Evolutionary conservation across 2,888 invertebrate genomes (phyloP).

Genomic region (Punctoribates punctum): DNA sequence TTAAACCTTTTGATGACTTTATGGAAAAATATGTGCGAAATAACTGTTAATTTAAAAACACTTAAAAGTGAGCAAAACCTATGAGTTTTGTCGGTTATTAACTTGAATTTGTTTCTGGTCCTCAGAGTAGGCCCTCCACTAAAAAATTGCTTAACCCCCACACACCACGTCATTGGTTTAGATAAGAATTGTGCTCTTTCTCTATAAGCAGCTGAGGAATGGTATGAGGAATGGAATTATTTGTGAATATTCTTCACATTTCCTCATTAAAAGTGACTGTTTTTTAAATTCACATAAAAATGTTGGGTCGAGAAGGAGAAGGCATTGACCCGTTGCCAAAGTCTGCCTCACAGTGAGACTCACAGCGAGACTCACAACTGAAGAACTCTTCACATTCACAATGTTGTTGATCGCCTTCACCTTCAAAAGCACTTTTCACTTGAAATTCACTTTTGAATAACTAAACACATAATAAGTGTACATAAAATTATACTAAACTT

Average conservation of each 20-base stretch:
- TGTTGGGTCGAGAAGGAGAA: background rate
- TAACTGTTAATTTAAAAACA: background rate
- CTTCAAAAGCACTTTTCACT: background rate
- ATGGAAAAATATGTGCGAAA: background rate
- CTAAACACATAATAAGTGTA: conserved; percentile 25
- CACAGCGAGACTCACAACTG: background rate
- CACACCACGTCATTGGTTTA: too few species aligned
- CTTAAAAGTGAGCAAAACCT: too few species aligned
- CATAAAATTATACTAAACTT: background rate
- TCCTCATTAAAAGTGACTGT: conserved; percentile 15
- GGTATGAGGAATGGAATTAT: background rate
- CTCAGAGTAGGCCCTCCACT: background rate
- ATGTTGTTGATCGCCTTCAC: conserved; percentile 20
- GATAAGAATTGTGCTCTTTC: too few species aligned
- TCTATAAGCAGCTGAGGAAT: too few species aligned
- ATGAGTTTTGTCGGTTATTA: background rate
- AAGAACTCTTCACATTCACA: background rate
- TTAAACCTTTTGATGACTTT: background rate
- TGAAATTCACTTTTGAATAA: conserved; percentile 7
- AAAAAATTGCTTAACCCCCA: too few species aligned
- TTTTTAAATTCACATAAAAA: background rate
- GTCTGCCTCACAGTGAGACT: background rate
- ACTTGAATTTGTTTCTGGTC: background rate
- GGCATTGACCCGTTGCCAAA: conserved; percentile 31
- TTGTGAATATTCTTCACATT: background rate